These are phyloP conservation scores for Mesembrinibis cayennensis DNA, from an alignment of 2,113 vertebrate species.

Conservation along the genomic window DNA sequence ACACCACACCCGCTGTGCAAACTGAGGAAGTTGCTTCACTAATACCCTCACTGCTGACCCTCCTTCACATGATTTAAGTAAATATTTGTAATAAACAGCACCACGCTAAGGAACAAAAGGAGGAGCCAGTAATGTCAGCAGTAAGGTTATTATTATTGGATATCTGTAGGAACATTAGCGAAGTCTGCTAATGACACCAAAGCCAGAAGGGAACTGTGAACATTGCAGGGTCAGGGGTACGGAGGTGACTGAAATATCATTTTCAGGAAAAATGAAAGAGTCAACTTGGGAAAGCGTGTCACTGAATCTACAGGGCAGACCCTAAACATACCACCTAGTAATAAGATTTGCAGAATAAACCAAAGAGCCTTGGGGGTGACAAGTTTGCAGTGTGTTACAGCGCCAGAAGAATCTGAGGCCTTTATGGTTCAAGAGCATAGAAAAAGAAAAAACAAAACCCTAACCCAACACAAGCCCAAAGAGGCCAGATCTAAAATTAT, in stretches of 20 bases:
- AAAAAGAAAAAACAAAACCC: not conserved
- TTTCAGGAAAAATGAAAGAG: not conserved
- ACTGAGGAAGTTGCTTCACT: not conserved
- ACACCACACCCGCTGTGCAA: not conserved
- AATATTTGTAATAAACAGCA: not conserved
- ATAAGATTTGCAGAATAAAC: not conserved
- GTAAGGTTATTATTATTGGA: not conserved
- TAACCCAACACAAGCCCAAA: not conserved
- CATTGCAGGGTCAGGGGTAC: not conserved
- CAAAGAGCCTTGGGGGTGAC: not conserved
- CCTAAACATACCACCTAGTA: not conserved
- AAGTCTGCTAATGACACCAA: not conserved
- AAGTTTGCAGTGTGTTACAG: not conserved
- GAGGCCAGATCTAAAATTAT: not conserved
- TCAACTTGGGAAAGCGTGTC: not conserved
- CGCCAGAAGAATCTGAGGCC: accelerated
- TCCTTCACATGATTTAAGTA: not conserved
- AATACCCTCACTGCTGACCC: not conserved
- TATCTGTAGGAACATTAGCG: not conserved
- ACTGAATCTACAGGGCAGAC: not conserved
- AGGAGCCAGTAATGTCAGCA: not conserved
- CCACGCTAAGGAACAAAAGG: not conserved
- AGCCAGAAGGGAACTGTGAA: not conserved
- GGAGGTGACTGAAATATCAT: not conserved
- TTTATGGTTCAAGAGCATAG: not conserved